Evolutionary conservation across 92 coral and sea anemone species (phyloP).

Genomic region (Actinernus sp.): DNA sequence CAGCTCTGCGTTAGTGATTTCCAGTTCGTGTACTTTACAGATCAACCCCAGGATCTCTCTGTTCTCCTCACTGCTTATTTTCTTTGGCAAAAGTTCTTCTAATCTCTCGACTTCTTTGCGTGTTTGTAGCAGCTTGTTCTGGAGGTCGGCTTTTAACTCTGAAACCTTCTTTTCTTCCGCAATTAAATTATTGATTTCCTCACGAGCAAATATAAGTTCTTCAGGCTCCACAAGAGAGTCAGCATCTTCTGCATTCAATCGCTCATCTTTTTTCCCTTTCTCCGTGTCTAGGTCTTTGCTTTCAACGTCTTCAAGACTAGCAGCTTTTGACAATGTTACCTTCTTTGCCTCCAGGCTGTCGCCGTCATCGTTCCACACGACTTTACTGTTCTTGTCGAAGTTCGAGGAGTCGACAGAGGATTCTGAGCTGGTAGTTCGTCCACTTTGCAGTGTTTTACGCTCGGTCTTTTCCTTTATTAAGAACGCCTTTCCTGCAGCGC

Average conservation of each 20-base stretch:
- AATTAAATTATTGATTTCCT: slow-evolving; percentile 78
- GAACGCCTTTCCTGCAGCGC: slow-evolving; percentile 41
- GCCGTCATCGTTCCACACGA: slow-evolving; percentile 19
- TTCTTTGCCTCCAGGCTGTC: slow-evolving; percentile 17
- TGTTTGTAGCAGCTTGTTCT: slow-evolving; percentile 76
- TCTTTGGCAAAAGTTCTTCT: slow-evolving; percentile 85
- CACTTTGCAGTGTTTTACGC: not conserved
- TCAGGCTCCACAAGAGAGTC: slow-evolving; percentile 74
- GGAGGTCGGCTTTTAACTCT: slow-evolving; percentile 73
- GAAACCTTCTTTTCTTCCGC: slow-evolving; percentile 79
- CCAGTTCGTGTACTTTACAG: slow-evolving; percentile 86
- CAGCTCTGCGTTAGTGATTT: slow-evolving; percentile 86
- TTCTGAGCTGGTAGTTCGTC: slow-evolving; percentile 2
- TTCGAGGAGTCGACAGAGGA: slow-evolving; percentile 3
- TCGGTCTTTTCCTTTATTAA: slow-evolving; percentile 21
- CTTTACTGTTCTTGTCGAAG: slow-evolving; percentile 32
- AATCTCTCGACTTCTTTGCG: slow-evolving; percentile 83
- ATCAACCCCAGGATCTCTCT: slow-evolving; percentile 83
- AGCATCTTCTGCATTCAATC: slow-evolving; percentile 4
- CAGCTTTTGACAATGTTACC: slow-evolving; percentile 35
- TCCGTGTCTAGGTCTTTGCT: slow-evolving; percentile 82
- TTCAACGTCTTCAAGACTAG: slow-evolving; percentile 76
- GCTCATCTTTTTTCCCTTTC: slow-evolving; percentile 31
- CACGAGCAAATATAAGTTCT: slow-evolving; percentile 83
- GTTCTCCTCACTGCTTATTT: slow-evolving; percentile 87